Evolutionary conservation across 1,140 invertebrate species (phyloP), one percentile per base, ranked within the genome.

Genomic region (Spodoptera litura): DNA sequence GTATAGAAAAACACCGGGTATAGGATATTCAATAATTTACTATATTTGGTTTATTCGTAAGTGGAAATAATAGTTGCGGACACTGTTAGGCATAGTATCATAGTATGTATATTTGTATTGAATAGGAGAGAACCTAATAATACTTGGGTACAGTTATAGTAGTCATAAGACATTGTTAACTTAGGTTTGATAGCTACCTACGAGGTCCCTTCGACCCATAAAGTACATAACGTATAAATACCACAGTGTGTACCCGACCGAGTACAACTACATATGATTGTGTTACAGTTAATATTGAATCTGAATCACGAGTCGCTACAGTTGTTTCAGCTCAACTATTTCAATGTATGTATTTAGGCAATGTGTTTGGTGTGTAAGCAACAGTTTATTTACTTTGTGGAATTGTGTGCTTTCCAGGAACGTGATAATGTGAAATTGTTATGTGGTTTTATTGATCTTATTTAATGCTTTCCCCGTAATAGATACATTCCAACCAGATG

Each of bases 271-370:
- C 38, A 10, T 10, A 35, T 61, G 27, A 61, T 61, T 61, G 27
- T 25, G 38, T 64, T 20, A 49, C 62, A 49, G 62, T 66, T 66
- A 20, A 49, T 49, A 44, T 49, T 64, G 61, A 64, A 64, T 49
- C 15, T 62, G 59, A 64, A 15, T 66, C 62, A 66, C 62, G 15
- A 49, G 3, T 49, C 38, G 62, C 15, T 66, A 44, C 15, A 49
- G n/a, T 38, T 49, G 38, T 66, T 49, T 66, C 62, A 49, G 62
- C 38, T 66, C 35, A 66, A 66, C 38, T 25, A 25, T 66, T 66
- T 66, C 38, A 44, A 44, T 44, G 38, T 44, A 44, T 44, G 38
- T 44, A 6, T 44, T 44, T 44, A 44, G 38, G 62, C n/a, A 66
- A 66, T 66, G 2, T 20, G 15, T 20, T 38, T n/a, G 27, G 61